Base-by-base conservation (phyloP, 2,797 vertebrate genomes). In the Enteromius viviparus region DNA sequence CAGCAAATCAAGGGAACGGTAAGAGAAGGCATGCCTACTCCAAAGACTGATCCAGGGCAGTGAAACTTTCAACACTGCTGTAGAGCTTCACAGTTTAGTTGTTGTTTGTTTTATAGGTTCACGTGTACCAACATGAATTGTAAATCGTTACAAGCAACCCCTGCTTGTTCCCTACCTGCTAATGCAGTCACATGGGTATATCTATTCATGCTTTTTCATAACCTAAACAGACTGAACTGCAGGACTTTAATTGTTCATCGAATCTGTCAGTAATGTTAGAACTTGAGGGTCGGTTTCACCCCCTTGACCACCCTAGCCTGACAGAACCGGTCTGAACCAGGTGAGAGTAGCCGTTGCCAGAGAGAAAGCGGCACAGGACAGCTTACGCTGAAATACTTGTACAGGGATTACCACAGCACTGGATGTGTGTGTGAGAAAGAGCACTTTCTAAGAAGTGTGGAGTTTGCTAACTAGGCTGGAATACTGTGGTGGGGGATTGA, bases 291-390 rank as follows among this genome's bases (percentile, higher is more conserved):
- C 80, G 23, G n/a, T 47, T 26, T 53, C 58, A 69, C n/a, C 40
- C 42, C 49, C 17, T 62, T 55, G 3, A 42, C 23, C 64, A 53
- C 62, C 34, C 11, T 4, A 77, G 75, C 91, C 87, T 87, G 93
- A 85, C 85, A 51, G 84, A 93, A 90, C 92, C 65, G 23, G 91
- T 86, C 88, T 32, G 84, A 91, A 89, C 89, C 84, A 86, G 84
- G 86, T 80, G 1, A 78, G 78, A 47, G 7, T 77, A 60, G 88
- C 75, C 7, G 14, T 80, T 40, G 69, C 85, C 49, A 21, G 60
- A 79, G 62, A 80, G 49, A 62, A 75, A 76, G 64, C 34, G 37
- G 49, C 19, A 70, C 58, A 65, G 60, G 51, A 58, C 37, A 69
- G 82, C 87, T 87, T 87, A 77, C 69, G 65, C 66, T 81, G 72